Conservation (phyloP, 2,888 invertebrate species). For the Desoria tigrina region DNA sequence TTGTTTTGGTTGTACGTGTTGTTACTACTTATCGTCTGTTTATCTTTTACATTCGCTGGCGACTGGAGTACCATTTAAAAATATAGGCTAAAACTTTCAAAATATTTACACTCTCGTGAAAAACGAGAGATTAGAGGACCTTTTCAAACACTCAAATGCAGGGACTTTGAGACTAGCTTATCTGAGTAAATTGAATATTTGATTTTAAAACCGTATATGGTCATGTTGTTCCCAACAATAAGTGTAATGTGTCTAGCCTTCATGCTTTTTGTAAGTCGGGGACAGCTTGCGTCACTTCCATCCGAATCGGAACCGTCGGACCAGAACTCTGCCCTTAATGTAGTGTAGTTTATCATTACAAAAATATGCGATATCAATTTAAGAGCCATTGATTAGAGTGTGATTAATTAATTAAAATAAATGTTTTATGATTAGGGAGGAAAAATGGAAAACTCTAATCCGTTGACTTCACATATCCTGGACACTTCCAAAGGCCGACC, state of each 20-base stretch:
- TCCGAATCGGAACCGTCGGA: too few species aligned
- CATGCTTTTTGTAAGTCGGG: neutral
- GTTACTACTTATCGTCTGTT: too few species aligned
- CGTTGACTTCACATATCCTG: conserved; percentile 73
- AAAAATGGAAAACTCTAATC: conserved; percentile 48
- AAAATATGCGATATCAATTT: neutral
- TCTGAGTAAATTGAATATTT: too few species aligned
- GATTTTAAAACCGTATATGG: too few species aligned
- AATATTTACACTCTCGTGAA: too few species aligned
- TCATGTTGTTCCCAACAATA: conserved; percentile 10
- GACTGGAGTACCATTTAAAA: too few species aligned
- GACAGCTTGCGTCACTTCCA: neutral
- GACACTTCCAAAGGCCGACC: conserved; percentile 72
- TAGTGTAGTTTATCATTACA: neutral
- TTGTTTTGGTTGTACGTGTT: too few species aligned
- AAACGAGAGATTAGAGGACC: too few species aligned
- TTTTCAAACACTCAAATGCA: too few species aligned
- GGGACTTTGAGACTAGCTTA: too few species aligned
- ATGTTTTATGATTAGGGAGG: neutral
- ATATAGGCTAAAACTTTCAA: too few species aligned
- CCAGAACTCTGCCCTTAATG: neutral
- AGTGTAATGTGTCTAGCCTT: neutral
- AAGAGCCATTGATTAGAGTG: neutral
- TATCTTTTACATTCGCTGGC: too few species aligned
- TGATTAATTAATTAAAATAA: neutral